phyloP scores from a whole-genome alignment of 1,140 invertebrate species.

The Brachionus plicatilis region DNA sequence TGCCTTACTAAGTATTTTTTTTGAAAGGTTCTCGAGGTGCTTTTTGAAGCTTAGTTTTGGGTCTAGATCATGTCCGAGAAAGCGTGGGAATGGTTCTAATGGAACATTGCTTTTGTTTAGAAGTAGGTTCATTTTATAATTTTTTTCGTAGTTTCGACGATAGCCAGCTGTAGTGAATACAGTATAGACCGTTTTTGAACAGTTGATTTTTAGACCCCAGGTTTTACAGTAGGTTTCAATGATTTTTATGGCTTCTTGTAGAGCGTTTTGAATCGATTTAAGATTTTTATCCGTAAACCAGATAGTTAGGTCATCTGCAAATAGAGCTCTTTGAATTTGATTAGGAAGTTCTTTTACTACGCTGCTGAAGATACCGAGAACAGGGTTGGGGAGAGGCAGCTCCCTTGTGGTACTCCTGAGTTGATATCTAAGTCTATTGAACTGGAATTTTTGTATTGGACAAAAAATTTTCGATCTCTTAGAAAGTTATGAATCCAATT shows the following conservation, averaged over 20 bases:
- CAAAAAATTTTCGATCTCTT: too few species aligned
- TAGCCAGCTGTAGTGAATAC: background rate
- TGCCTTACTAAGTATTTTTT: background rate
- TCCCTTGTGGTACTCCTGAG: too few species aligned
- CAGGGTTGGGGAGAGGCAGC: too few species aligned
- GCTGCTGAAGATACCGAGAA: too few species aligned
- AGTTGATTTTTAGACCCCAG: background rate
- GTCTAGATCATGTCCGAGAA: background rate
- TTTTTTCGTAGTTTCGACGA: background rate
- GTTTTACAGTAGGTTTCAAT: background rate
- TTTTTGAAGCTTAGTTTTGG: constrained; percentile 3
- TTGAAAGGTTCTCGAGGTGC: background rate
- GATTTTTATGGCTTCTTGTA: background rate
- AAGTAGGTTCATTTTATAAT: background rate
- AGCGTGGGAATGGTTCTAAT: background rate
- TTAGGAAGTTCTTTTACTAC: background rate
- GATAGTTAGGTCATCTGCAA: background rate
- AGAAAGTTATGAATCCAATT: too few species aligned
- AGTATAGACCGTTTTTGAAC: background rate
- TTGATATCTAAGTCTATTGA: too few species aligned
- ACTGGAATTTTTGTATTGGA: too few species aligned
- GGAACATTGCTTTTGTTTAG: background rate
- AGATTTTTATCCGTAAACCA: background rate
- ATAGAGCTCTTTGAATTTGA: too few species aligned
- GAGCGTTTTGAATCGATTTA: background rate